A percentile compares a stretch with the other conserved stretches of the same genome.
phyloP scores from a whole-genome alignment of 2,113 vertebrate species.

The Passer domesticus region DNA sequence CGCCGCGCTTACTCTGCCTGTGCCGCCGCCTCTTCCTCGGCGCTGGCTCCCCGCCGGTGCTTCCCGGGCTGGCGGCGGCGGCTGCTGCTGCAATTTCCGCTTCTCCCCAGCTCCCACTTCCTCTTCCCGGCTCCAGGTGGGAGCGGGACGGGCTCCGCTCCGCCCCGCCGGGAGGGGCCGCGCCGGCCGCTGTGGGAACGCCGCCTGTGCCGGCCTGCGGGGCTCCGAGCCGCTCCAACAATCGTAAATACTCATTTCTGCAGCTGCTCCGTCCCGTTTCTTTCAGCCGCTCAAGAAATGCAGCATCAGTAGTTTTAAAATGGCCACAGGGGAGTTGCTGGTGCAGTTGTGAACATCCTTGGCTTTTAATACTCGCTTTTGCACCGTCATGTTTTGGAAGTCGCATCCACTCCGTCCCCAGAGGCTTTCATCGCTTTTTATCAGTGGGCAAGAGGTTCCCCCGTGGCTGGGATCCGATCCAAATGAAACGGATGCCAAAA shows the following conservation, averaged over 20 bases:
- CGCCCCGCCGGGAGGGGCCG: background rate
- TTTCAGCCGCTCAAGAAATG: background rate
- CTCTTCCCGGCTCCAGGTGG: constrained; percentile 67
- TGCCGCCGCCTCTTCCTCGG: background rate
- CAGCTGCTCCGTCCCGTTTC: fast-evolving
- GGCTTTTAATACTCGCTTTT: background rate
- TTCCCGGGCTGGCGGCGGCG: constrained; percentile 1
- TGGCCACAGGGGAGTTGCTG: background rate
- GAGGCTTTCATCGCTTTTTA: background rate
- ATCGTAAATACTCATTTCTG: fast-evolving
- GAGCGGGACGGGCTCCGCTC: background rate
- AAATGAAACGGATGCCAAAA: background rate
- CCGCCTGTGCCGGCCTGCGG: background rate
- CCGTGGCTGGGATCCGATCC: fast-evolving
- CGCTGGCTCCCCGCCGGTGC: background rate
- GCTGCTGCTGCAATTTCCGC: constrained; percentile 76
- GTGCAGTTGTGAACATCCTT: background rate
- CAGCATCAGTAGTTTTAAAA: background rate
- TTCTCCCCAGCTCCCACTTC: constrained; percentile 71
- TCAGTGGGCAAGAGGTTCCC: background rate
- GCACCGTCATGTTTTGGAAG: background rate
- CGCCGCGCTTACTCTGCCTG: background rate
- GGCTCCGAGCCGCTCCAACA: fast-evolving
- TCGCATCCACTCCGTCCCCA: fast-evolving
- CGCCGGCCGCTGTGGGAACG: background rate